A percentile compares a stretch with the other conserved stretches of the same genome.
phyloP scores from a whole-genome alignment of 2,113 vertebrate genomes.

The Cinclus mexicanus region DNA sequence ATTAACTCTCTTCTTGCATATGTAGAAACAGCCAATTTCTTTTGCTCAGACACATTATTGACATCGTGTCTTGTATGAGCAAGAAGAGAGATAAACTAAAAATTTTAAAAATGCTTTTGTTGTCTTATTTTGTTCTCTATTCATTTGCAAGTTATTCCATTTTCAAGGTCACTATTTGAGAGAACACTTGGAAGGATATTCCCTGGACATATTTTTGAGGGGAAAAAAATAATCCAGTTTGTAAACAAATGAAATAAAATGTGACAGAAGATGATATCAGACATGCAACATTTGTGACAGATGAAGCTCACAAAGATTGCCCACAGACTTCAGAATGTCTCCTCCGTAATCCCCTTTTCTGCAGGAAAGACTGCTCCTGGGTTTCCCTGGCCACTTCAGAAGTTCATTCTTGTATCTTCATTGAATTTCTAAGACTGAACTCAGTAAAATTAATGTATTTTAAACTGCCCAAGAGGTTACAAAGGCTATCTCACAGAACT shows the following conservation, averaged over 20 bases:
- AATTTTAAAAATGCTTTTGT: not conserved
- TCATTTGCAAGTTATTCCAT: constrained; percentile 5
- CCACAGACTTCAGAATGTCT: constrained; percentile 41
- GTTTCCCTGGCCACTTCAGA: constrained; percentile 4
- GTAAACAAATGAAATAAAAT: constrained; percentile 61
- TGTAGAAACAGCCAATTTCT: not conserved
- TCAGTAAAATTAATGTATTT: not conserved
- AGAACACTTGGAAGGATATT: constrained; percentile 40
- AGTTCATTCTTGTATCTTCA: not conserved
- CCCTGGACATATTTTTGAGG: constrained; percentile 32
- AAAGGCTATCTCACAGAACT: not conserved
- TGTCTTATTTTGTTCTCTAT: not conserved
- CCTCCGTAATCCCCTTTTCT: not conserved
- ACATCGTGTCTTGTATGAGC: not conserved
- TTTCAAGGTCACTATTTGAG: constrained; percentile 52
- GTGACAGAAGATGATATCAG: constrained; percentile 58
- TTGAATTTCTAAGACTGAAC: constrained; percentile 15
- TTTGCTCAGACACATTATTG: not conserved
- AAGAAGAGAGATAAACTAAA: not conserved
- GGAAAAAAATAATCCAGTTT: not conserved
- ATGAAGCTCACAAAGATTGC: constrained; percentile 47
- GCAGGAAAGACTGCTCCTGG: constrained; percentile 5
- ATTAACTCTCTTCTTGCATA: not conserved
- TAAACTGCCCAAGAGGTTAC: not conserved
- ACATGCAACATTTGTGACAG: constrained; percentile 54